Evolutionary conservation across 2,888 invertebrate species (phyloP), one percentile per base, ranked within the genome.

Genomic region (Pharmacophagus antenor): DNA sequence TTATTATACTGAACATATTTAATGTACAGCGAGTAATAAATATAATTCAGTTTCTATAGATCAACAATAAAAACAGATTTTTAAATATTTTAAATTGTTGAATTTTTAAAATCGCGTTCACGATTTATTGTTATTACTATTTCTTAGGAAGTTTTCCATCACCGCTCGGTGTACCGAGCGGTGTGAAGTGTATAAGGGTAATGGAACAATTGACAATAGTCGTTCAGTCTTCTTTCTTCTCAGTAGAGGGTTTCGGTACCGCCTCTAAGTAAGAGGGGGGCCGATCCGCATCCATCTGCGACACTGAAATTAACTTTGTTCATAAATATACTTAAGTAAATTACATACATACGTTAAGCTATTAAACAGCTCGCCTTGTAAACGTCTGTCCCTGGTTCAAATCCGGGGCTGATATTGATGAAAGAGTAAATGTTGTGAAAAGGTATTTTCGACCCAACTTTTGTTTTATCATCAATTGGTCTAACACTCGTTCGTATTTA

Each of bases 181-280:
- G 49, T 37, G 42, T 27, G 51, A 48, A 53, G 20, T 18, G 25
- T 22, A 48, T 25, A 44, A 42, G 55, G 57, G 17, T 50, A 63
- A 42, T 62, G 51, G 61, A 58, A 62, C 55, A 60, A 60, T 58
- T 56, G 60, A 46, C 51, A 52, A 63, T 58, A 51, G 47, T 65
- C 64, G 65, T 73, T 90, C 89, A 90, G 88, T 90, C 89, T 89
- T 88, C 75, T 85, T 88, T 90, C 66, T 88, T 89, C 49, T 85
- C 83, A 22, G 63, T 63, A 23, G 70, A 66, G 69, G 86, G 76
- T 77, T 88, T 88, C 75, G 76, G 71, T 54, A 70, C 63, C 66
- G 64, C 79, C 69, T 85, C 84, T 27, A 56, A 65, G 0, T 80
- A 70, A 58, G 84, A 84, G 70, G 85, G 71, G 63, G 84, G 72